Conservation (phyloP, 92 coral and sea anemone genomes). For the Porites lobata region DNA sequence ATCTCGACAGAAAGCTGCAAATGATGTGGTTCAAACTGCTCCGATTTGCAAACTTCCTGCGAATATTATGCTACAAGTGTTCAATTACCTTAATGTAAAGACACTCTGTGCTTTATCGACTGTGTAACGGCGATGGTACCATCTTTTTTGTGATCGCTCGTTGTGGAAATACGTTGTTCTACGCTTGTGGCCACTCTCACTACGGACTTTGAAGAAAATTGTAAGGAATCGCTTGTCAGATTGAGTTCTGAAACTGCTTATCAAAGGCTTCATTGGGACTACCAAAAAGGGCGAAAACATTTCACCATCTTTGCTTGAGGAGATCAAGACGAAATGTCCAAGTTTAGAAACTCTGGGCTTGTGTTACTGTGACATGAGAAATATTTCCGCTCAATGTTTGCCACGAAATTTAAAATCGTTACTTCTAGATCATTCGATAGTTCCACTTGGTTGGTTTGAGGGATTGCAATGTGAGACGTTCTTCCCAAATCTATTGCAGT, state of each 20-base stretch:
- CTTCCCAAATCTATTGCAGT: constrained; percentile 74
- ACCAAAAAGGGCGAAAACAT: constrained; percentile 91
- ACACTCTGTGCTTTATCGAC: constrained; percentile 90
- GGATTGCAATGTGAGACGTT: constrained; percentile 72
- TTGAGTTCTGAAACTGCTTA: constrained; percentile 81
- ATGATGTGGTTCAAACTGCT: constrained; percentile 77
- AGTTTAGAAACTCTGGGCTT: constrained; percentile 79
- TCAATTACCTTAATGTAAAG: constrained; percentile 87
- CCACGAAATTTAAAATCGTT: constrained; percentile 83
- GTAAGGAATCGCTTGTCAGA: constrained; percentile 94
- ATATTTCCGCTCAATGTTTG: constrained; percentile 79
- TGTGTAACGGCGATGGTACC: constrained; percentile 95
- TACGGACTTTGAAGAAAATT: constrained; percentile 89
- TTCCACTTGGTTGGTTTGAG: constrained; percentile 98
- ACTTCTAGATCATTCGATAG: constrained; percentile 89
- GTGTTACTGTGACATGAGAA: constrained; percentile 90
- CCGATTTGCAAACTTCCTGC: constrained; percentile 90
- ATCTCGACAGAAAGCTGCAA: constrained; percentile 66
- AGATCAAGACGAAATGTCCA: constrained; percentile 91
- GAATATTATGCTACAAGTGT: constrained; percentile 87
- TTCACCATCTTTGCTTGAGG: constrained; percentile 89
- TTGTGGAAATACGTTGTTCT: constrained; percentile 93
- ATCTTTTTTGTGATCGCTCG: constrained; percentile 86
- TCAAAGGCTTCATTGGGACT: constrained; percentile 88
- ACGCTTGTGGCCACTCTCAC: constrained; percentile 85